Evolutionary conservation across 2,888 invertebrate species (phyloP).

Genomic region (Andrena trimmerana): DNA sequence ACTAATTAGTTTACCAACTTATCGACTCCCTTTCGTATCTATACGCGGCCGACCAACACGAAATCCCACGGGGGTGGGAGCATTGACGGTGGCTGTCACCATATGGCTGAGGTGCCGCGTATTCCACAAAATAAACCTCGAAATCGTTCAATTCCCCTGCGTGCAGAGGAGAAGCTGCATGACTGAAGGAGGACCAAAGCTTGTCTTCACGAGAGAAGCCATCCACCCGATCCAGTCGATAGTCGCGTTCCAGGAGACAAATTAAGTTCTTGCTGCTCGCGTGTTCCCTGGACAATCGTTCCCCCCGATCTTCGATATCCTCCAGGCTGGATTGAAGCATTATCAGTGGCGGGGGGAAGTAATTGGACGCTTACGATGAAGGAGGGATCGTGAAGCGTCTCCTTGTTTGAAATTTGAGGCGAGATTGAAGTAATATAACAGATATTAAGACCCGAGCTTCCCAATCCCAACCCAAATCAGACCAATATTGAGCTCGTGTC

Average conservation of each 20-base stretch:
- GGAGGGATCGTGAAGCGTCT: constrained; percentile 7
- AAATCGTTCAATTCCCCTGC: constrained; percentile 71
- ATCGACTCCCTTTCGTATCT: constrained; percentile 81
- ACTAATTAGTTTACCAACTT: constrained; percentile 85
- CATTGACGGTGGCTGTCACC: constrained; percentile 77
- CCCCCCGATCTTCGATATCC: constrained; percentile 46
- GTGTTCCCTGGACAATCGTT: constrained; percentile 72
- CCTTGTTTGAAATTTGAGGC: not conserved
- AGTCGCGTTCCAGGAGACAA: constrained; percentile 82
- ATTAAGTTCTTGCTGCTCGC: constrained; percentile 81
- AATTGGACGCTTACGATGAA: constrained; percentile 24
- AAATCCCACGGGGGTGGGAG: constrained; percentile 59
- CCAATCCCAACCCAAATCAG: not conserved
- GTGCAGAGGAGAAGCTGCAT: constrained; percentile 7
- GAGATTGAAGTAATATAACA: not conserved
- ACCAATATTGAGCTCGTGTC: not conserved
- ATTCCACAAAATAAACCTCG: constrained; percentile 69
- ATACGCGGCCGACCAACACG: constrained; percentile 61
- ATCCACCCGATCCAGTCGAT: constrained; percentile 80
- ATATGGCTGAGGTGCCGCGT: constrained; percentile 76
- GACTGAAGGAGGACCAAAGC: constrained; percentile 11
- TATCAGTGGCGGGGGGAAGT: constrained; percentile 38
- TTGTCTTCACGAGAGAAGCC: constrained; percentile 60
- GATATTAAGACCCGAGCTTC: not conserved
- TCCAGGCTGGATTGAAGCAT: constrained; percentile 39